Evolutionary conservation across 1,140 invertebrate genomes (phyloP), one percentile per base, ranked within the genome.

Genomic region (Ctenoplectra terminalis): DNA sequence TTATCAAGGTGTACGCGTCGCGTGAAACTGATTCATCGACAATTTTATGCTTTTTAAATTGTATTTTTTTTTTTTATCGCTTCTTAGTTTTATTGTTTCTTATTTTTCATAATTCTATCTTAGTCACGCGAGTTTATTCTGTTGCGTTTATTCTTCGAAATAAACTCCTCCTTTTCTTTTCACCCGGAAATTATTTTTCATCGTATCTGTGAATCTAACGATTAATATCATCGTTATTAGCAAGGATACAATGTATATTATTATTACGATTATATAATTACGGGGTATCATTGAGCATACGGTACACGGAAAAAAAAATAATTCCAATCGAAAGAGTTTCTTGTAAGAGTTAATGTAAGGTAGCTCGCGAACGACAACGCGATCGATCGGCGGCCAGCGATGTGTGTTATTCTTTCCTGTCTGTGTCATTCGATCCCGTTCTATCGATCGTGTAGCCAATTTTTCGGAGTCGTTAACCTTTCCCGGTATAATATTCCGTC

Each of bases 391-490:
- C 9, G 26, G 11, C 1, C n/a, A 46, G 1, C 17, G 40, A 29
- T 46, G 40, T 29, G 40, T 26, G 37, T 64, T 15, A 2, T 40
- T 76, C 5, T 56, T 40, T 34, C 23, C 6, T 37, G 52, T 58
- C 70, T 48, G 34, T 23, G 26, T 67, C 31, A 58, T 48, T 58
- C 9, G 13, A 48, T 58, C 2, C 1, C 29, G n/a, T 29, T 66
- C n/a, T 20, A 76, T 40, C 34, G 61, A 20, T 23, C 8, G 4
- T 4, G 29, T 17, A 5, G n/a, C 23, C 23, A 26, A 71, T 78
- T 78, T 78, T 71, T 70, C 17, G 5, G 7, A 52, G 73, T 54
- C 60, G 26, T 48, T 58, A 70, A 70, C 29, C 52, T 58, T 70
- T 69, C 37, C n/a, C 37, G 37, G 1, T 43, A 11, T 26, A 20